Conservation (phyloP, 2,888 invertebrate species). For the Diarsia mendica region DNA sequence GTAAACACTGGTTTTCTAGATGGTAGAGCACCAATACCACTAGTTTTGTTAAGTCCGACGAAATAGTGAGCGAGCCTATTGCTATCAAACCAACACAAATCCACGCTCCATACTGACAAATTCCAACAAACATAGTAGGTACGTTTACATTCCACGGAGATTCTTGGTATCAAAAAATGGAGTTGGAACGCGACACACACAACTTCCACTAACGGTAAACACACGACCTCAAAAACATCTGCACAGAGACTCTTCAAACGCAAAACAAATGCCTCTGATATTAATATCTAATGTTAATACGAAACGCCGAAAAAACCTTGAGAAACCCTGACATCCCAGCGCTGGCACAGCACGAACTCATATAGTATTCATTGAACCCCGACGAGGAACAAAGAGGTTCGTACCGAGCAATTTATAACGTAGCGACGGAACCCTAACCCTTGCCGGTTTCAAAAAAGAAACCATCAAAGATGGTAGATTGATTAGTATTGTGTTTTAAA, state of each 20-base stretch:
- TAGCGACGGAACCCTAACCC: slow-evolving; percentile 45
- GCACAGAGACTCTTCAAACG: slow-evolving; percentile 24
- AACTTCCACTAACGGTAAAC: slow-evolving; percentile 4
- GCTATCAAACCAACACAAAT: neutral
- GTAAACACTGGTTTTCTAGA: neutral
- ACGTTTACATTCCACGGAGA: neutral
- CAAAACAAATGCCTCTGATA: slow-evolving; percentile 42
- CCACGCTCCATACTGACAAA: neutral
- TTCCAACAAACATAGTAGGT: neutral
- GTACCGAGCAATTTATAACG: slow-evolving; percentile 60
- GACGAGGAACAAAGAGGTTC: slow-evolving; percentile 61
- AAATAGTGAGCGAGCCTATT: neutral
- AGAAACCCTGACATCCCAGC: slow-evolving; percentile 49
- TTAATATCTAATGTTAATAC: slow-evolving; percentile 61
- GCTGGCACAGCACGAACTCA: slow-evolving; percentile 57
- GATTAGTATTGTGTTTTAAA: slow-evolving; percentile 50
- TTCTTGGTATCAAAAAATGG: neutral
- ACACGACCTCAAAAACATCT: slow-evolving; percentile 11
- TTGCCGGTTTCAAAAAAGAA: slow-evolving; percentile 40
- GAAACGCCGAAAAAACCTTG: slow-evolving; percentile 55
- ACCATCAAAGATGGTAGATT: slow-evolving; percentile 53
- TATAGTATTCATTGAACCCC: slow-evolving; percentile 67
- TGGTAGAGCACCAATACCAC: neutral
- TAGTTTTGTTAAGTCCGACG: neutral
- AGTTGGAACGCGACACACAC: neutral